Evolutionary conservation across 2,113 vertebrate genomes (phyloP), one percentile per base, ranked within the genome.

Genomic region (Ploceus nigricollis): DNA sequence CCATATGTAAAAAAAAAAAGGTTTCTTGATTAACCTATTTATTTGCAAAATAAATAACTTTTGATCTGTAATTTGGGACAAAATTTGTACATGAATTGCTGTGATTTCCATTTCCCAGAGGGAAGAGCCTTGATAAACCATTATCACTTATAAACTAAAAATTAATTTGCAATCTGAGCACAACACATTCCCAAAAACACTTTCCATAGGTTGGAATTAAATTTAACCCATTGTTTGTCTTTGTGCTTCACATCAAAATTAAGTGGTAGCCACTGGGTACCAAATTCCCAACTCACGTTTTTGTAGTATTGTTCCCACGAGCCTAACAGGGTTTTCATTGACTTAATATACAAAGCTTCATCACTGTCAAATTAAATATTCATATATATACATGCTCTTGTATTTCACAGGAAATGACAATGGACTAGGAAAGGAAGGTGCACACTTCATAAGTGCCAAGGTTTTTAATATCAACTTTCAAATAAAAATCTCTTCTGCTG

Each of bases 351-450:
- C 53, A 65, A 51, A 81, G 53, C 47, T 93, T 87, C 61, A 73
- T 93, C 93, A 84, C 35, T 87, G 93, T 88, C 92, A 63, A 64
- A 89, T 95, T 78, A 86, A 78, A 80, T 79, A 72, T 94, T 92
- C 50, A 58, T 57, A 61, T 54, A 35, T 33, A 16, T 89, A 54
- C 35, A 11, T 20, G 63, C 14, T 16, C 40, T 58, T 76, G n/a
- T 47, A 58, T 89, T 87, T 79, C 63, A 31, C 40, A 91, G 73
- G 56, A 58, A 76, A 57, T 3, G 0, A 54, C 50, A 72, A n/a
- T 28, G 64, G 39, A 30, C 28, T 40, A 28, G 39, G 31, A 47
- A 68, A 81, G 66, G 58, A 42, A 86, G 25, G 39, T 3, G 20
- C 19, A 21, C 15, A 16, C n/a, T 82, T 72, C 13, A 13, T 14